Evolutionary conservation across 2,113 vertebrate genomes (phyloP), one percentile per base, ranked within the genome.

Genomic region (Bufo gargarizans): DNA sequence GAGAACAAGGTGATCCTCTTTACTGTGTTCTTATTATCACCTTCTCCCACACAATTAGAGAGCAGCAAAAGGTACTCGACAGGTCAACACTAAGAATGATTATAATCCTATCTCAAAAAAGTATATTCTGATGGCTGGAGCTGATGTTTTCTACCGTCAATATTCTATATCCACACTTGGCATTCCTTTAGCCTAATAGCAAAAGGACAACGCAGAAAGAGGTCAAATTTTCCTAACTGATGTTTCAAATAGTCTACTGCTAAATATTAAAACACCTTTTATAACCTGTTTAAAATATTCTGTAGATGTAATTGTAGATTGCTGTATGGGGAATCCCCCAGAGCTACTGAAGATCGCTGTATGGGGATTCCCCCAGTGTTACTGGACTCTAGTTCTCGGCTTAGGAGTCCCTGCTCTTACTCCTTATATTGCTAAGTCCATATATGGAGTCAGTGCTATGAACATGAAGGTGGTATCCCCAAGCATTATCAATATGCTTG

Each of bases 31-130:
- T 84, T 89, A 84, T 89, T 89, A 89, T 89, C 87, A 84, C 87
- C 82, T 88, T 89, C 87, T 84, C 74, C 80, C 59, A 84, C 81
- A 89, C 87, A 89, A 89, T 89, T 89, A 84, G 87, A 88, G 69
- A 58, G 84, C 82, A 89, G 82, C 33, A 89, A 84, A 89, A 89
- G 72, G 82, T 89, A 77, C 87, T 56, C 59, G 49, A 58, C 72
- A 67, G 87, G 81, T 89, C 82, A 89, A 77, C 72, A 65, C 58
- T 89, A 69, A 74, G 47, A 50, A 77, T 84, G 59, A 77, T 69
- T 77, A 76, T 83, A 88, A 83, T 78, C 87, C 87, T 7, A 10
- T 82, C 65, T 82, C 61, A 74, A 49, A 82, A 82, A 61, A 87
- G 43, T 17, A 43, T 77, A 45, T 63, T 78, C 56, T 86, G 56